Conservation (phyloP, 1,140 invertebrate species). For the Eueides isabella region DNA sequence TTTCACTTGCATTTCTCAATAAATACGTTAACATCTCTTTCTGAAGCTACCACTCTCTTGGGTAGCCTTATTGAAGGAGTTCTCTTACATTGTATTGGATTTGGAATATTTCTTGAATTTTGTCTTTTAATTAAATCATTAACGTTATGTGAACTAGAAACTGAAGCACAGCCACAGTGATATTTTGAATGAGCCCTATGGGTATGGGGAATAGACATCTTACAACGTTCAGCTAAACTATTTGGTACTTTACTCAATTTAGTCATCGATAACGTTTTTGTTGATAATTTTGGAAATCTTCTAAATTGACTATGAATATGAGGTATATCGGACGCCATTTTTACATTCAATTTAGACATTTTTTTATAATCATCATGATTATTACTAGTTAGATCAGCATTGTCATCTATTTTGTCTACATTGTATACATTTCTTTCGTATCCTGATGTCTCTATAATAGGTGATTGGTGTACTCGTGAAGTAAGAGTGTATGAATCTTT, state of each 20-base stretch:
- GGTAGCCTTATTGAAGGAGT: conserved; percentile 45
- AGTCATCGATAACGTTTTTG: not conserved
- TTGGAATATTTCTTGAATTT: not conserved
- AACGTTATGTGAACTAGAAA: not conserved
- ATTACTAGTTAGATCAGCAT: not conserved
- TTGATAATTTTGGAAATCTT: not conserved
- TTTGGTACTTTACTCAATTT: not conserved
- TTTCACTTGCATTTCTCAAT: conserved; percentile 20
- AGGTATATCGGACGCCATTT: not conserved
- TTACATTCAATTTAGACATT: not conserved
- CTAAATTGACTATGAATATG: not conserved
- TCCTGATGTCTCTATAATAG: conserved; percentile 42
- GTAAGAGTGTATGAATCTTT: conserved; percentile 28
- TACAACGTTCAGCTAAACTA: not conserved
- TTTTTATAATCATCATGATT: not conserved
- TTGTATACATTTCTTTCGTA: not conserved
- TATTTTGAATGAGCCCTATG: conserved; percentile 44
- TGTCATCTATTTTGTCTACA: not conserved
- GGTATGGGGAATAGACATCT: conserved; percentile 26
- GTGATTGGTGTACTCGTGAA: conserved; percentile 5
- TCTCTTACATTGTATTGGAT: conserved; percentile 15
- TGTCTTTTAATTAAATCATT: not conserved
- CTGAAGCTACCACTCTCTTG: conserved; percentile 56
- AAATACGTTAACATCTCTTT: conserved; percentile 49
- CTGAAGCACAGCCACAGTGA: conserved; percentile 34